Evolutionary conservation across 2,888 invertebrate species (phyloP).

Genomic region (Caenorhabditis zanzibari): DNA sequence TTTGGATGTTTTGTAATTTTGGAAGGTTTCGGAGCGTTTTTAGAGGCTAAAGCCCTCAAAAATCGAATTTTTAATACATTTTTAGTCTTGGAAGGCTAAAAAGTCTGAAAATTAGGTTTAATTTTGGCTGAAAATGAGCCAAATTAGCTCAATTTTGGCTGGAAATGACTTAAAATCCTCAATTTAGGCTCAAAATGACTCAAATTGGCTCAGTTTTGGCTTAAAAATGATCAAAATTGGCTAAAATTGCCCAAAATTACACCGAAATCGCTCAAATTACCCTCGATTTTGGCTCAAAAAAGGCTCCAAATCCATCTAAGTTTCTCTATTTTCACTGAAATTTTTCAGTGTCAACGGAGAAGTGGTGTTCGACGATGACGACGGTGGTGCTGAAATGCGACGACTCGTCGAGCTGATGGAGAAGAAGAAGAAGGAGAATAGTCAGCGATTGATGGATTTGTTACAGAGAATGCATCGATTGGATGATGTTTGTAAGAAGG

Average conservation of each 20-base stretch:
- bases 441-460: constrained; percentile 59
- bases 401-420: constrained; percentile 44
- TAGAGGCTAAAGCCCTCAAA: too few species aligned
- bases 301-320: neutral
- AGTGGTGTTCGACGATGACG: constrained; percentile 41
- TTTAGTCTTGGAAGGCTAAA: too few species aligned
- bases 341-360: constrained; percentile 45
- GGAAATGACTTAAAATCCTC: neutral
- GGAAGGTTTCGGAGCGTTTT: too few species aligned
- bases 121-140: too few species aligned
- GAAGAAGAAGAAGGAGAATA: constrained; percentile 62
- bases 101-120: too few species aligned
- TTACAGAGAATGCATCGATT: constrained; percentile 62
- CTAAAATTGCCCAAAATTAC: too few species aligned
- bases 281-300: neutral
- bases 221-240: too few species aligned
- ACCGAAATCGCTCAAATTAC: too few species aligned
- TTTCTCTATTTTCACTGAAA: neutral
- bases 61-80: too few species aligned
- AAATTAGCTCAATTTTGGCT: too few species aligned
- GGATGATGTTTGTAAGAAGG: constrained; percentile 50
- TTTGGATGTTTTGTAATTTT: too few species aligned
- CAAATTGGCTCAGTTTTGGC: neutral
- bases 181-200: neutral
- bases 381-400: constrained; percentile 34